A percentile compares a stretch with the other conserved stretches of the same genome.
Evolutionary conservation across 2,797 vertebrate species (phyloP).

Genomic region (Melanotaenia pygmaea): DNA sequence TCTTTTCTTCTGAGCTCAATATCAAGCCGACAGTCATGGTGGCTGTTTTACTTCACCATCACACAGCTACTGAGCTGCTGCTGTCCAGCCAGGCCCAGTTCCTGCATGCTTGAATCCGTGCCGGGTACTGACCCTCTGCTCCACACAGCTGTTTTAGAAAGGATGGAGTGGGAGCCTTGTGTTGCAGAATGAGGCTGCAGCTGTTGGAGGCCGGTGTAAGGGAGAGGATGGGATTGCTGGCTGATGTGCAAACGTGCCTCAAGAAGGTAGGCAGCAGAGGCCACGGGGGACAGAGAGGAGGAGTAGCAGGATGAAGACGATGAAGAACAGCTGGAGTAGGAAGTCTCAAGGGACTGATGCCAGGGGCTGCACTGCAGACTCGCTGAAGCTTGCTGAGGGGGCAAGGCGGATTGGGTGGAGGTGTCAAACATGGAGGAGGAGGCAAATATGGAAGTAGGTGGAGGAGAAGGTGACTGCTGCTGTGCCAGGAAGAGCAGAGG

Average conservation of each 20-base stretch:
- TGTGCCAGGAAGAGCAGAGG: constrained; percentile 79
- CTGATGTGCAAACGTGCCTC: constrained; percentile 91
- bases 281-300: constrained; percentile 84
- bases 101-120: constrained; percentile 72
- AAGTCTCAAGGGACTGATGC: constrained; percentile 64
- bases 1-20: constrained; percentile 30
- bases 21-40: constrained; percentile 6
- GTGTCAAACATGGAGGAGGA: constrained; percentile 72
- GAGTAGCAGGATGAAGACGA: constrained; percentile 60
- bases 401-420: constrained; percentile 68
- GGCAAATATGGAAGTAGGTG: constrained; percentile 67
- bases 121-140: constrained; percentile 78
- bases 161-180: constrained; percentile 53
- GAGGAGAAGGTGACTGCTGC: constrained; percentile 78
- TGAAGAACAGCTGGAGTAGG: constrained; percentile 53
- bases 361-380: constrained; percentile 70
- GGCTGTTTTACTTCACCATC: constrained; percentile 86
- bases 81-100: constrained; percentile 70
- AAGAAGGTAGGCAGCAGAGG: constrained; percentile 90
- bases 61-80: constrained; percentile 88
- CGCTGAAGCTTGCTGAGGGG: constrained; percentile 61
- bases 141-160: constrained; percentile 82
- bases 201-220: constrained; percentile 53
- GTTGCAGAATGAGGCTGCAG: constrained; percentile 68
- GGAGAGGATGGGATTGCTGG: constrained; percentile 68